phyloP scores from a whole-genome alignment of 2,113 vertebrate genomes.

The Rynchops niger region DNA sequence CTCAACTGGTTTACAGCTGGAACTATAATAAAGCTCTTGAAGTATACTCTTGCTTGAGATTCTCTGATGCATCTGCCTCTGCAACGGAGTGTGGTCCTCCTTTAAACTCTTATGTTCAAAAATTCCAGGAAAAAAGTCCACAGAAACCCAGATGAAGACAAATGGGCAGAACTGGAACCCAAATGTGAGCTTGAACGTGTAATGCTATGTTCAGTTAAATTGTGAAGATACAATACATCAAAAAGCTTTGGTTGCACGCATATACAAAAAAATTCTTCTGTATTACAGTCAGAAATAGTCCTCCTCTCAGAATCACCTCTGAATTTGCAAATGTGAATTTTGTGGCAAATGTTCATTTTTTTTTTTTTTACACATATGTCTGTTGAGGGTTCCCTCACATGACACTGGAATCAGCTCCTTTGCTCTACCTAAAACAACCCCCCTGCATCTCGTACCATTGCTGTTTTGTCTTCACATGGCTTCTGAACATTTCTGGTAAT shows the following conservation, averaged over 20 bases:
- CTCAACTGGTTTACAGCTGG: neutral
- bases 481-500: neutral
- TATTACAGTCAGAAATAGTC: neutral
- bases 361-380: neutral
- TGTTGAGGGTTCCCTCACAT: neutral
- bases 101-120: neutral
- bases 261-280: neutral
- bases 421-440: neutral
- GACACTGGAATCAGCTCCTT: neutral
- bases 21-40: neutral
- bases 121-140: neutral
- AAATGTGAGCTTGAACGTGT: rapidly evolving
- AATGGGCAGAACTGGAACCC: neutral
- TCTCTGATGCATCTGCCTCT: neutral
- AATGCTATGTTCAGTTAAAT: neutral
- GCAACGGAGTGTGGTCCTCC: neutral
- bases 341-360: neutral
- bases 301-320: neutral
- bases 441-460: rapidly evolving
- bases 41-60: neutral
- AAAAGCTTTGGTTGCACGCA: neutral
- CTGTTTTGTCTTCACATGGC: neutral
- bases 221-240: neutral
- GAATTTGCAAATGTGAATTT: neutral
- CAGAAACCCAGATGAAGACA: neutral